These are phyloP conservation scores for Odontomyia ornata DNA, from an alignment of 2,888 invertebrate species.

Conservation along the genomic window DNA sequence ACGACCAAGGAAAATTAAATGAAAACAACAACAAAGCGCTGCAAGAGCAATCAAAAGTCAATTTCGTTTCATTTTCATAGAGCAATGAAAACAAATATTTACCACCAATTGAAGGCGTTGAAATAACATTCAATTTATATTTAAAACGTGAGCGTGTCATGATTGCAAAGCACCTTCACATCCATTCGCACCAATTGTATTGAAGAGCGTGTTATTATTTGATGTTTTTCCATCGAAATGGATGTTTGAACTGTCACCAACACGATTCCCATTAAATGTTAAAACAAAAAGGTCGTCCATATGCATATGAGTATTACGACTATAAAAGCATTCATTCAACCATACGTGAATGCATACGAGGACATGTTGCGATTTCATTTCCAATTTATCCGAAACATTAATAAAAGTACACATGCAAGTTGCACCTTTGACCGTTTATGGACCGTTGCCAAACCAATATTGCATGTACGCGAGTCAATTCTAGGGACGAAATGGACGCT, in stretches of 20 bases:
- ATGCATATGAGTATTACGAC: background rate
- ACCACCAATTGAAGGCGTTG: background rate
- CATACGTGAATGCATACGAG: background rate
- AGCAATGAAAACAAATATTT: too few relatives aligned
- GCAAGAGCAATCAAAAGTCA: too few relatives aligned
- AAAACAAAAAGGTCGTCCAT: background rate
- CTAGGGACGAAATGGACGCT: background rate
- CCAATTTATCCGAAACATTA: constrained; percentile 44
- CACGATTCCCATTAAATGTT: constrained; percentile 35
- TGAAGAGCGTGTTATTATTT: constrained; percentile 18
- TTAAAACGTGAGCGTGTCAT: background rate
- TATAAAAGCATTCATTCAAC: background rate
- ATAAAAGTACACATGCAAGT: constrained; percentile 41
- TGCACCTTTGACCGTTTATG: constrained; percentile 38
- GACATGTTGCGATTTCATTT: constrained; percentile 36
- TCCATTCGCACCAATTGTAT: background rate
- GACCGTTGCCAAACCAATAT: constrained; percentile 40
- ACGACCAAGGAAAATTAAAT: too few relatives aligned
- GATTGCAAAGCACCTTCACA: background rate
- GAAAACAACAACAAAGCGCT: too few relatives aligned
- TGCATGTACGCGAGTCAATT: background rate
- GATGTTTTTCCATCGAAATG: constrained; percentile 12
- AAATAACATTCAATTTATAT: constrained; percentile 12
- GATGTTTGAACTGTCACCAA: constrained; percentile 36
- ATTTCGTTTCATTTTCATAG: too few relatives aligned